phyloP scores from a whole-genome alignment of 2,797 vertebrate species.

The Columba guinea region DNA sequence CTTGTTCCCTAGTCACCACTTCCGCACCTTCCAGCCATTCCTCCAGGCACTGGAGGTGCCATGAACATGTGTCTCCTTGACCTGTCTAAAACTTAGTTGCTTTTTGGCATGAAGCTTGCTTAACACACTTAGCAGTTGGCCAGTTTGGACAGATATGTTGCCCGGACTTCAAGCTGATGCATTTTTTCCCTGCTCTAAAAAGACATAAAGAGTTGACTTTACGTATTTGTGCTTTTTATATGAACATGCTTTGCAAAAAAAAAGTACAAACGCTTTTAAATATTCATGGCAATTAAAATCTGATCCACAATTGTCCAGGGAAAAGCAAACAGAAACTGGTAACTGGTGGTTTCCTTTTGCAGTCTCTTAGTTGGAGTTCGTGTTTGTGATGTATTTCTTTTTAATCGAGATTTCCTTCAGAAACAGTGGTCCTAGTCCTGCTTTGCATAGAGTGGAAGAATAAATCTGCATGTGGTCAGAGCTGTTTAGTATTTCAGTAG shows the following conservation, averaged over 20 bases:
- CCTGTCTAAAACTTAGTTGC: not conserved
- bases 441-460: not conserved
- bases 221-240: not conserved
- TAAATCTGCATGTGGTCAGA: constrained; percentile 14
- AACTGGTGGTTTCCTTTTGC: not conserved
- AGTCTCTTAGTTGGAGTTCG: not conserved
- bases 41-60: not conserved
- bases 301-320: not conserved
- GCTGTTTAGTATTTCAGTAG: constrained; percentile 6
- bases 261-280: not conserved
- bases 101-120: not conserved
- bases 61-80: not conserved
- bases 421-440: not conserved
- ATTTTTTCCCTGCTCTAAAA: not conserved
- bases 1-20: not conserved
- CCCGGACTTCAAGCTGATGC: not conserved
- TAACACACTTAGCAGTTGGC: not conserved
- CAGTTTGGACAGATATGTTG: not conserved
- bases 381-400: not conserved
- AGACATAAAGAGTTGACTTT: not conserved
- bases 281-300: not conserved
- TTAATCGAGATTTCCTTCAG: not conserved
- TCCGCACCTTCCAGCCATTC: not conserved
- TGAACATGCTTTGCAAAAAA: not conserved
- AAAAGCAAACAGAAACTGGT: constrained; percentile 8